These are phyloP conservation scores for Anodontia alba DNA, from an alignment of 2,888 invertebrate species.

Conservation along the genomic window DNA sequence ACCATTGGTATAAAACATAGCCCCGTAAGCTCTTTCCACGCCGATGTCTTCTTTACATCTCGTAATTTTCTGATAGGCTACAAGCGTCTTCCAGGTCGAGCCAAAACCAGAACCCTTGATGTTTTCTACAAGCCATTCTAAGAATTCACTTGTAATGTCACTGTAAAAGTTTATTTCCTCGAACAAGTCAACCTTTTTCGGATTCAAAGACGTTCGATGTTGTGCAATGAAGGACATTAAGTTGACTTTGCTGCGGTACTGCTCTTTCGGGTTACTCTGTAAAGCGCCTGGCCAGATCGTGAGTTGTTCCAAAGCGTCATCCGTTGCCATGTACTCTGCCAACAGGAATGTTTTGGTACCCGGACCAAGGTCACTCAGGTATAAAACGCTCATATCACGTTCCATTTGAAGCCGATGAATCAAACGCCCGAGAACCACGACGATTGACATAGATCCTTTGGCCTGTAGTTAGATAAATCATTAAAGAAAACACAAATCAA, in stretches of 20 bases:
- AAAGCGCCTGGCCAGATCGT: constrained; percentile 71
- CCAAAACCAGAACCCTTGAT: constrained; percentile 74
- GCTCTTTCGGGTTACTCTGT: constrained; percentile 55
- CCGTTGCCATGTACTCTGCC: constrained; percentile 71
- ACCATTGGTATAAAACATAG: constrained; percentile 94
- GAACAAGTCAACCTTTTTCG: constrained; percentile 69
- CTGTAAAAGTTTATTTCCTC: constrained; percentile 77
- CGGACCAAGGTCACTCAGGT: constrained; percentile 72
- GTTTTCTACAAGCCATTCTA: constrained; percentile 75
- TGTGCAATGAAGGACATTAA: constrained; percentile 58
- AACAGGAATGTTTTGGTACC: constrained; percentile 73
- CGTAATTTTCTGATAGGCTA: constrained; percentile 94
- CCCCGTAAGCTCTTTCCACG: constrained; percentile 94
- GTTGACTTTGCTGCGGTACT: constrained; percentile 55
- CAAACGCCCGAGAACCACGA: constrained; percentile 73
- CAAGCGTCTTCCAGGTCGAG: constrained; percentile 85
- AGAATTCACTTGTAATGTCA: constrained; percentile 71
- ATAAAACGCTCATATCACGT: constrained; percentile 73
- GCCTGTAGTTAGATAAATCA: constrained; percentile 57
- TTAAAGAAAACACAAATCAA: too few relatives aligned
- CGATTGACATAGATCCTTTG: constrained; percentile 71
- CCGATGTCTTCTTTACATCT: constrained; percentile 95
- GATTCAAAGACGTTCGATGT: constrained; percentile 66
- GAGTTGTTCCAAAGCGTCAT: constrained; percentile 66
- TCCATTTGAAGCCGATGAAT: constrained; percentile 73